These are phyloP conservation scores for human (Homo sapiens) DNA, from an alignment of 2,113 vertebrate species.

Conservation along the genomic window DNA sequence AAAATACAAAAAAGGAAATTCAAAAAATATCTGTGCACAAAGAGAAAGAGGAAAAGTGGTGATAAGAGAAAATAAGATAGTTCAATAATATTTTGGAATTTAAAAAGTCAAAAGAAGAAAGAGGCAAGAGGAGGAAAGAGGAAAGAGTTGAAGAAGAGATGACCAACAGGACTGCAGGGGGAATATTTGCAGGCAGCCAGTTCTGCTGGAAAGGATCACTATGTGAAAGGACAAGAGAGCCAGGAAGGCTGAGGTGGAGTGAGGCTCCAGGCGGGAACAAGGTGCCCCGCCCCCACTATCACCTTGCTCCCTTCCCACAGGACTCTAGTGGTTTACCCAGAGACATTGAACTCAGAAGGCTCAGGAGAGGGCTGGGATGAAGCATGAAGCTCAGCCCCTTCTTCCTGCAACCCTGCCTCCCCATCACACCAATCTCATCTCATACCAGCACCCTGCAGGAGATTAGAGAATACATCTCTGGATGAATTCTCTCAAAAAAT, in stretches of 20 bases:
- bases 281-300: background rate
- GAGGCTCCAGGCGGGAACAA: background rate
- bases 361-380: background rate
- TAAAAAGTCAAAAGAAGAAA: background rate
- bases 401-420: background rate
- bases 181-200: fast-evolving
- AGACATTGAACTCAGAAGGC: background rate
- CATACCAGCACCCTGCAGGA: background rate
- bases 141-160: background rate
- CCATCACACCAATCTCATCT: background rate
- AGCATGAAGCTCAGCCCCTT: background rate
- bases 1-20: background rate
- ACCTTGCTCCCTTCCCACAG: fast-evolving
- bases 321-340: background rate
- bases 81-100: background rate
- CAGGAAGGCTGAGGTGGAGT: background rate
- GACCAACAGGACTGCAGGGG: fast-evolving
- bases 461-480: background rate
- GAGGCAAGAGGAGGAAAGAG: background rate
- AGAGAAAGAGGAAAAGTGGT: background rate
- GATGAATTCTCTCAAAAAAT: background rate
- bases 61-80: background rate
- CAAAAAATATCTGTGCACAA: background rate
- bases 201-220: no score
- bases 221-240: no score